A percentile compares a stretch with the other conserved stretches of the same genome.
These are phyloP conservation scores for Antedon bifida DNA, from an alignment of 35 echinoderm and acorn worm genomes.

Conservation along the genomic window DNA sequence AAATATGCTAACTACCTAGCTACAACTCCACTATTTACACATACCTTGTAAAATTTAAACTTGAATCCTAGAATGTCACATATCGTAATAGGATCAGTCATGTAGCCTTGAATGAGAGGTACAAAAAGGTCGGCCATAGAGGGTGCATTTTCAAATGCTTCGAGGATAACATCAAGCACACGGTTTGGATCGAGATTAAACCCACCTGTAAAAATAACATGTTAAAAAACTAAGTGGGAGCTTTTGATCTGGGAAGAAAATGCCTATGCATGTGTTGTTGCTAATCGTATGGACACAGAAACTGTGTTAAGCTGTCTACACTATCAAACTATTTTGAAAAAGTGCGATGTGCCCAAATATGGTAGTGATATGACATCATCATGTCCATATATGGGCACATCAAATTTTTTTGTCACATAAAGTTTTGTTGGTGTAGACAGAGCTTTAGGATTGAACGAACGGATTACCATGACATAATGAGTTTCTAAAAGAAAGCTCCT, in stretches of 20 bases:
- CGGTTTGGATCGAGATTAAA: conserved; percentile 96
- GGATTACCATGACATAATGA: no score
- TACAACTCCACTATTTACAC: background rate
- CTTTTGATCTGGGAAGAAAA: background rate
- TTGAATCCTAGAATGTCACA: conserved; percentile 92
- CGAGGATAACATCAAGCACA: conserved; percentile 84
- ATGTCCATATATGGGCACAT: no score
- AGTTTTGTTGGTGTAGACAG: no score
- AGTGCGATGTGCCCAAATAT: no score
- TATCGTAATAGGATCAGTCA: conserved; percentile 63
- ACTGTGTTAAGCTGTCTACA: no score
- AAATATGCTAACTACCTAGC: no score
- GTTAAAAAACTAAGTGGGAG: background rate
- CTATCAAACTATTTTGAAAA: no score
- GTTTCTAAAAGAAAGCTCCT: no score
- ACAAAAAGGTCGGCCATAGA: conserved; percentile 65
- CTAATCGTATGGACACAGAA: no score
- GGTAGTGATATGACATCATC: no score
- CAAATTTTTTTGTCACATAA: no score
- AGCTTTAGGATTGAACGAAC: no score
- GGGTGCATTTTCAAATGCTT: conserved; percentile 75
- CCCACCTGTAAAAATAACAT: conserved; percentile 33
- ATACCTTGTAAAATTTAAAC: conserved; percentile 90
- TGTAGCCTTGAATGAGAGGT: conserved; percentile 71
- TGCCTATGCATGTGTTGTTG: background rate